phyloP scores from a whole-genome alignment of 2,888 invertebrate species.

The Nematopogon swammerdamellus region DNA sequence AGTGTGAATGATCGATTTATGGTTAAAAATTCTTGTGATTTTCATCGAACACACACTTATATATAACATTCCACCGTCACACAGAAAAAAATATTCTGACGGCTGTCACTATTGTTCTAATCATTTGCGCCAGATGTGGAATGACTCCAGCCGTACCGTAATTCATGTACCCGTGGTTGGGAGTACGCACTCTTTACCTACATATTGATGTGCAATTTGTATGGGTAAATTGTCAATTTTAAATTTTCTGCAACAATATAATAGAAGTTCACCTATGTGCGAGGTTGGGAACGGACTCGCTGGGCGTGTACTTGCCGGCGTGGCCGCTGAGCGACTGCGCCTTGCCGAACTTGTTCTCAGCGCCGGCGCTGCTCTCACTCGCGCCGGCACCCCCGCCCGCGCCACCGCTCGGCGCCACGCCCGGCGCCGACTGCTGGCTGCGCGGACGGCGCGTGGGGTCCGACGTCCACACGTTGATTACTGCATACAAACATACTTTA shows the following conservation, averaged over 20 bases:
- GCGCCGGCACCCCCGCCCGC: constrained; percentile 30
- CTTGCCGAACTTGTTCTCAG: constrained; percentile 71
- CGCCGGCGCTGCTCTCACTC: constrained; percentile 27
- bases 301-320: constrained; percentile 80
- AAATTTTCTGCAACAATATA: not conserved
- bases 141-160: too few relatives aligned
- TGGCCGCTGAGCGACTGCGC: constrained; percentile 75
- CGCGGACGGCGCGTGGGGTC: constrained; percentile 61
- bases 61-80: too few relatives aligned
- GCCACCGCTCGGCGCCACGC: constrained; percentile 31
- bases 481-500: constrained; percentile 36
- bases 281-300: constrained; percentile 53
- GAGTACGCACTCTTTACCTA: too few relatives aligned
- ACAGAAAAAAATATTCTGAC: too few relatives aligned
- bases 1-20: too few relatives aligned
- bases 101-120: too few relatives aligned
- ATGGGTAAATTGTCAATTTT: too few relatives aligned
- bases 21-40: too few relatives aligned
- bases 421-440: constrained; percentile 31
- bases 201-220: too few relatives aligned
- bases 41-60: too few relatives aligned
- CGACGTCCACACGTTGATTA: constrained; percentile 87
- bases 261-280: constrained; percentile 34
- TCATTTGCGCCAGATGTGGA: too few relatives aligned
- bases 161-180: too few relatives aligned